These are phyloP conservation scores for Nomada hirtipes DNA, from an alignment of 2,888 invertebrate genomes.

Conservation along the genomic window DNA sequence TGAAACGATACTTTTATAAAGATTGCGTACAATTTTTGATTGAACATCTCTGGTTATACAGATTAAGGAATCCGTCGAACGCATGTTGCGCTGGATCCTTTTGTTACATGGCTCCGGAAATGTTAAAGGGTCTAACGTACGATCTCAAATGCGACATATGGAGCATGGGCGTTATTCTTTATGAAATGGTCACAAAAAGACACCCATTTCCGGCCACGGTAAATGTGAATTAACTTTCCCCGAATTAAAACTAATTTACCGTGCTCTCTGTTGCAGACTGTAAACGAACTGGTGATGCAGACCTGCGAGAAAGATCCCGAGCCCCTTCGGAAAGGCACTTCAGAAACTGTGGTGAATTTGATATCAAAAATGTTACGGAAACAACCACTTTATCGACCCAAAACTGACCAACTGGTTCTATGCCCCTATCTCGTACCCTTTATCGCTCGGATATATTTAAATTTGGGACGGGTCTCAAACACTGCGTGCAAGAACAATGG, in stretches of 20 bases:
- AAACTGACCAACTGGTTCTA: conserved; percentile 74
- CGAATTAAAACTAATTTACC: background rate
- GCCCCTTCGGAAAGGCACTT: conserved; percentile 56
- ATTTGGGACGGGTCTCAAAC: conserved; percentile 73
- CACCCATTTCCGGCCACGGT: conserved; percentile 78
- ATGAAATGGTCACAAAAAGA: conserved; percentile 87
- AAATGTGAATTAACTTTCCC: conserved; percentile 20
- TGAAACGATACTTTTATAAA: background rate
- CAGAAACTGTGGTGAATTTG: conserved; percentile 68
- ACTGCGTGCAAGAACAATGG: conserved; percentile 23
- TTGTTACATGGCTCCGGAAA: conserved; percentile 94
- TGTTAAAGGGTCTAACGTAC: conserved; percentile 91
- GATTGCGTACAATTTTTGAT: background rate
- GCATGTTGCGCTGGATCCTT: conserved; percentile 76
- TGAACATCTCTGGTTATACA: background rate
- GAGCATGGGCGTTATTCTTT: conserved; percentile 94
- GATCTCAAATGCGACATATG: conserved; percentile 94
- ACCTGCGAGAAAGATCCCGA: conserved; percentile 65
- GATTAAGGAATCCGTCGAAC: conserved; percentile 17
- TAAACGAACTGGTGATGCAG: conserved; percentile 69
- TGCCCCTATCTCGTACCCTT: conserved; percentile 75
- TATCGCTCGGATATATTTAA: conserved; percentile 73
- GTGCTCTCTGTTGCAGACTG: conserved; percentile 56
- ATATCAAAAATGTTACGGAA: conserved; percentile 79
- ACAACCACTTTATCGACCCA: conserved; percentile 72